Evolutionary conservation across 2,888 invertebrate genomes (phyloP).

Genomic region (Pediacus dermestoides): DNA sequence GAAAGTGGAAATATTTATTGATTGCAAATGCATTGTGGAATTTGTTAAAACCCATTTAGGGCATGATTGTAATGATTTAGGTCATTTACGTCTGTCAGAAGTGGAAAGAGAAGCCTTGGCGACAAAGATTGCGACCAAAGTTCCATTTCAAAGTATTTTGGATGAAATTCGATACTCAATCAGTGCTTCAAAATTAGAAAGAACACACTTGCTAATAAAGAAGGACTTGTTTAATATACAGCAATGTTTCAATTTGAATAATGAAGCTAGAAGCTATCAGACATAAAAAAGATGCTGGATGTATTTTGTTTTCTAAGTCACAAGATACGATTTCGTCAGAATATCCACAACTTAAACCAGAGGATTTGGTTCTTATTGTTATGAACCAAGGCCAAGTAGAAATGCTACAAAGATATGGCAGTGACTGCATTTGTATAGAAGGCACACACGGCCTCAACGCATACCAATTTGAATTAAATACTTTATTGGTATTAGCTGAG

Average conservation of each 20-base stretch:
- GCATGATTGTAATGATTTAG: constrained; percentile 15
- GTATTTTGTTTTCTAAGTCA: constrained; percentile 21
- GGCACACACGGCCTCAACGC: constrained; percentile 25
- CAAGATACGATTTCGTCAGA: constrained; percentile 11
- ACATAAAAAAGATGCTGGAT: constrained; percentile 13
- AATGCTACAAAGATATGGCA: constrained; percentile 24
- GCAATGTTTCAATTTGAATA: constrained; percentile 16
- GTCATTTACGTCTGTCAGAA: constrained; percentile 9
- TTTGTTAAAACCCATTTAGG: constrained; percentile 20
- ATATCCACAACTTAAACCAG: constrained; percentile 15
- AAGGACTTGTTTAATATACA: constrained; percentile 23
- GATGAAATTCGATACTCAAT: constrained; percentile 17
- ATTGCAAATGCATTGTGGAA: too few species aligned
- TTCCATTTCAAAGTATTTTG: constrained; percentile 17
- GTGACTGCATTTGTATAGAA: constrained; percentile 29
- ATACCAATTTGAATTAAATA: constrained; percentile 26
- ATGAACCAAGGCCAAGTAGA: constrained; percentile 28
- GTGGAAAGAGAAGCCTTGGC: constrained; percentile 17
- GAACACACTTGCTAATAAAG: constrained; percentile 19
- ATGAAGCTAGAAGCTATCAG: constrained; percentile 17
- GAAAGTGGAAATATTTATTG: too few species aligned
- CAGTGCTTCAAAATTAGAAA: constrained; percentile 7
- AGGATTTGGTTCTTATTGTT: constrained; percentile 28
- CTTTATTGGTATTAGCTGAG: constrained; percentile 25
- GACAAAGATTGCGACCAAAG: constrained; percentile 20